phyloP scores from a whole-genome alignment of 2,113 vertebrate genomes.

The Syrmaticus mikado region DNA sequence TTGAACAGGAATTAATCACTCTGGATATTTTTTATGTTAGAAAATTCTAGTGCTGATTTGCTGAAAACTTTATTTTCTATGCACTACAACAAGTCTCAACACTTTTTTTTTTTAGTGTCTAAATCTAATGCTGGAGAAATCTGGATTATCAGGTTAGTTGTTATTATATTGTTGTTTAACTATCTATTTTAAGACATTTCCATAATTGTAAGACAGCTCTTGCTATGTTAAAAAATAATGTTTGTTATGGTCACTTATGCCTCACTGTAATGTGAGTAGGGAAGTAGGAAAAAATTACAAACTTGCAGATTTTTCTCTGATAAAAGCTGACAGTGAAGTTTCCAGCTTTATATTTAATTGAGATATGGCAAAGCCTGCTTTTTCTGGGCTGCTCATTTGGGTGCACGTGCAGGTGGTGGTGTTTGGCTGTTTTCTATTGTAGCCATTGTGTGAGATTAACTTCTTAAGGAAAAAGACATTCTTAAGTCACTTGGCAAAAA shows the following conservation, averaged over 20 bases:
- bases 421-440: background rate
- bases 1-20: background rate
- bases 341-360: background rate
- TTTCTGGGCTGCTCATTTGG: background rate
- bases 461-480: background rate
- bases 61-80: background rate
- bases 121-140: conserved; percentile 84
- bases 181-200: background rate
- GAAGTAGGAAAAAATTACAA: background rate
- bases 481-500: background rate
- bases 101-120: conserved; percentile 83
- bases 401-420: background rate
- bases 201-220: background rate
- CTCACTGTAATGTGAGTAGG: background rate
- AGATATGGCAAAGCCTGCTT: background rate
- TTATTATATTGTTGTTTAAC: background rate
- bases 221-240: background rate
- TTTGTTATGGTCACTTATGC: background rate
- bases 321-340: background rate
- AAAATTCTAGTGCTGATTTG: background rate
- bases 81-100: background rate
- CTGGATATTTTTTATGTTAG: background rate
- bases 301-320: background rate
- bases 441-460: background rate
- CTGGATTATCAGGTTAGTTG: conserved; percentile 86